Evolutionary conservation across 2,113 vertebrate genomes (phyloP).

Genomic region (Nymphicus hollandicus): DNA sequence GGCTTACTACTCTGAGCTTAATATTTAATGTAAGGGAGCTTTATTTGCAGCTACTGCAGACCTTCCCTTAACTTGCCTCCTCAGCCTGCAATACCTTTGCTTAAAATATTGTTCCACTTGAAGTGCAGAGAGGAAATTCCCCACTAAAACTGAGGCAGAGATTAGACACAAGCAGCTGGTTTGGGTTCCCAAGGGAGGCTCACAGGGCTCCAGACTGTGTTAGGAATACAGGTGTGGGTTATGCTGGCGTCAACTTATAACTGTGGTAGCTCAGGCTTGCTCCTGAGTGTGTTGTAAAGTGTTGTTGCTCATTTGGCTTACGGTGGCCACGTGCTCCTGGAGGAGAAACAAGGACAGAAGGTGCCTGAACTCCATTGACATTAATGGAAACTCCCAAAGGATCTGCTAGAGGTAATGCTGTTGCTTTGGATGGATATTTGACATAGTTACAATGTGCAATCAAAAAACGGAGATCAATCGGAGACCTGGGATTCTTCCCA

Average conservation of each 20-base stretch:
- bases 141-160: background rate
- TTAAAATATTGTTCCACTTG: slow-evolving; percentile 10
- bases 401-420: background rate
- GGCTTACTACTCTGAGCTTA: slow-evolving; percentile 5
- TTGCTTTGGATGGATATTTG: background rate
- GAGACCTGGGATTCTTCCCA: background rate
- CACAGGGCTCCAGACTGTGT: background rate
- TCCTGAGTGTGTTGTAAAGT: background rate
- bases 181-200: background rate
- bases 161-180: background rate
- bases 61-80: slow-evolving; percentile 12
- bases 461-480: background rate
- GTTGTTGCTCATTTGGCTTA: background rate
- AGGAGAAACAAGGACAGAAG: background rate
- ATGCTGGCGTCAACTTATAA: background rate
- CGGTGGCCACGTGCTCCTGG: background rate
- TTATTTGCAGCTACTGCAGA: slow-evolving; percentile 35
- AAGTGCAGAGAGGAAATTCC: background rate
- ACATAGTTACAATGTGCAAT: background rate
- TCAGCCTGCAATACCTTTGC: background rate
- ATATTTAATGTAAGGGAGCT: slow-evolving; percentile 26
- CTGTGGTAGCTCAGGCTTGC: background rate
- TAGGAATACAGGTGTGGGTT: background rate
- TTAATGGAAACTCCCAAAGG: background rate
- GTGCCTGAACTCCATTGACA: background rate